phyloP scores from a whole-genome alignment of 2,888 invertebrate genomes.

The Digitonthophagus gazella region DNA sequence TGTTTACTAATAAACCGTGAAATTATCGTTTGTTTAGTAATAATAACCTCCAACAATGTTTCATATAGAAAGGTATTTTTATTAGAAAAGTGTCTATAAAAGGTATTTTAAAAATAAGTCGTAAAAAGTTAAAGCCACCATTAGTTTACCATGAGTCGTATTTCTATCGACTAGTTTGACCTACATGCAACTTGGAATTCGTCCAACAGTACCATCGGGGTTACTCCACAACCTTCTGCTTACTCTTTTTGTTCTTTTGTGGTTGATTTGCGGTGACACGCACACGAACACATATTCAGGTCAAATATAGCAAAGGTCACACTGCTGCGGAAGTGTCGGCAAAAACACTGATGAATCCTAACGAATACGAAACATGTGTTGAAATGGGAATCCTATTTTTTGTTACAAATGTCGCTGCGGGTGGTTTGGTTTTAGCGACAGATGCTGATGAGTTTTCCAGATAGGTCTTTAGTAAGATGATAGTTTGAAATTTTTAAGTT shows the following conservation, averaged over 20 bases:
- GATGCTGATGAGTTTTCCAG: no score
- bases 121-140: neutral
- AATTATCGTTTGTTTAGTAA: neutral
- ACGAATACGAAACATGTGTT: neutral
- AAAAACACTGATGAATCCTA: neutral
- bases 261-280: neutral
- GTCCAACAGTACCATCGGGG: neutral
- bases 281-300: neutral
- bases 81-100: no score
- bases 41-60: no score
- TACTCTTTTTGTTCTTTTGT: neutral
- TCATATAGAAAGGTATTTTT: no score
- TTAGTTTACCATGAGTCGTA: neutral
- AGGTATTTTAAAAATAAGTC: no score
- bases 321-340: neutral
- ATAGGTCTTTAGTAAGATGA: no score
- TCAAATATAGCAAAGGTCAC: neutral
- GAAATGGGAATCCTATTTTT: neutral
- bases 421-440: no score
- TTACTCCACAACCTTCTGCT: neutral
- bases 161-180: neutral
- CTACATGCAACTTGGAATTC: neutral
- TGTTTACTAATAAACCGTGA: neutral
- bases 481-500: no score
- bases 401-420: neutral